Base-by-base conservation (phyloP, 2,797 vertebrate species). In the Synaphobranchus kaupii region DNA sequence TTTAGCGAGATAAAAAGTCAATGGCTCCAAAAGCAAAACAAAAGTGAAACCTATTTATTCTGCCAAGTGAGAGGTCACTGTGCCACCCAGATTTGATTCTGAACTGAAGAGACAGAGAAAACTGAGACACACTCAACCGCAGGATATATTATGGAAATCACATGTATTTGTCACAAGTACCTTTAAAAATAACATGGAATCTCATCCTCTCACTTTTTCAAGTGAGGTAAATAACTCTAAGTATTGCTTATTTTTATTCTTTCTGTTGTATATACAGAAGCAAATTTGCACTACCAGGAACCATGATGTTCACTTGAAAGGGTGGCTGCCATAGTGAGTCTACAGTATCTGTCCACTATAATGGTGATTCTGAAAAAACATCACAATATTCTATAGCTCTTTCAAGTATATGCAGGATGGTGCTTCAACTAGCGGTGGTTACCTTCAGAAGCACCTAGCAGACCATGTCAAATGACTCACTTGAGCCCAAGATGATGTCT, bases 241-340 rank as follows among this genome's bases (percentile, higher is more conserved):
- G 20, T 25, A 54, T 54, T 83, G 81, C n/a, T 50, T 54, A 25
- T 54, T 52, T 83, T 52, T 25, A 22, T 22, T 63, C 25, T 47
- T 89, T 85, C 85, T 81, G 54, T 78, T 86, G 63, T 85, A 68
- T 66, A 66, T 83, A 85, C 83, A 76, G 47, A 89, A 89, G 92
- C 91, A 91, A 86, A 87, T 92, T 92, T 93, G 92, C 92, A 92
- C 92, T 91, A 91, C 78, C 50, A 56, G 85, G 87, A 90, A 66
- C 83, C 71, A 31, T 39, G 31, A 76, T 60, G 10, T 85, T 89
- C 78, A 80, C 83, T 85, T 50, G 63, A 73, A 84, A 58, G 63
- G 83, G 39, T 66, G 56, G 71, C 85, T 81, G 85, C 31, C 86
- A 2, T 81, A 6, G 25, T 63, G 12, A 31, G 44, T 13, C 52